phyloP scores from a whole-genome alignment of 2,888 invertebrate species.

The Lepetodrilus schrolli region DNA sequence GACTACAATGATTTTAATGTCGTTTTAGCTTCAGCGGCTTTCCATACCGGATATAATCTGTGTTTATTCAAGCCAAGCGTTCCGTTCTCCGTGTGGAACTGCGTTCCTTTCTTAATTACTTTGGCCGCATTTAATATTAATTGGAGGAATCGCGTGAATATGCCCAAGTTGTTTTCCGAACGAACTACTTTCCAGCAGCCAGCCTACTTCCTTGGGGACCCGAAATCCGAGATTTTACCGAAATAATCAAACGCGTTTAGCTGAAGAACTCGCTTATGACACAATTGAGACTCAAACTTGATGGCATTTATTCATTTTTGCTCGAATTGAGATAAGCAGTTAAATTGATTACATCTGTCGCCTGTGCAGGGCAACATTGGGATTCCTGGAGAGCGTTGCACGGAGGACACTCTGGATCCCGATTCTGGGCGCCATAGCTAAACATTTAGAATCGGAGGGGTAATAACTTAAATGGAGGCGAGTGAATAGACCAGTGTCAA shows the following conservation, averaged over 20 bases:
- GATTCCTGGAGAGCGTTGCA: not conserved
- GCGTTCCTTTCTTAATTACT: conserved; percentile 5
- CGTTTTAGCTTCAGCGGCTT: not conserved
- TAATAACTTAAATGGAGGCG: conserved; percentile 37
- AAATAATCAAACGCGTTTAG: conserved; percentile 26
- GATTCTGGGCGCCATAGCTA: conserved; percentile 23
- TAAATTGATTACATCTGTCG: conserved; percentile 35
- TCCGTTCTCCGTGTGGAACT: not conserved
- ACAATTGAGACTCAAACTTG: conserved; percentile 32
- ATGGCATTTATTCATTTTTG: conserved; percentile 34
- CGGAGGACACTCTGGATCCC: not conserved
- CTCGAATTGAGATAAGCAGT: conserved; percentile 30
- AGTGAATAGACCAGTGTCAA: conserved; percentile 35
- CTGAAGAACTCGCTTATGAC: conserved; percentile 30
- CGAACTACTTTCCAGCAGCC: not conserved
- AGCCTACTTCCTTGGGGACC: conserved; percentile 2
- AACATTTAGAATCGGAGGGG: conserved; percentile 35
- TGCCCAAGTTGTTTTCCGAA: not conserved
- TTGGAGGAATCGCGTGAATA: conserved; percentile 12
- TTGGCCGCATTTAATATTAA: conserved; percentile 22
- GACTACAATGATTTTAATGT: conserved; percentile 11
- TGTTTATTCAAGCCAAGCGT: conserved; percentile 12
- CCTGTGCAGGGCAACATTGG: not conserved
- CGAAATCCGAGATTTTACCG: conserved; percentile 21
- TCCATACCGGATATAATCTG: not conserved